These are phyloP conservation scores for Sterna hirundo DNA, from an alignment of 2,113 vertebrate species.

Conservation along the genomic window DNA sequence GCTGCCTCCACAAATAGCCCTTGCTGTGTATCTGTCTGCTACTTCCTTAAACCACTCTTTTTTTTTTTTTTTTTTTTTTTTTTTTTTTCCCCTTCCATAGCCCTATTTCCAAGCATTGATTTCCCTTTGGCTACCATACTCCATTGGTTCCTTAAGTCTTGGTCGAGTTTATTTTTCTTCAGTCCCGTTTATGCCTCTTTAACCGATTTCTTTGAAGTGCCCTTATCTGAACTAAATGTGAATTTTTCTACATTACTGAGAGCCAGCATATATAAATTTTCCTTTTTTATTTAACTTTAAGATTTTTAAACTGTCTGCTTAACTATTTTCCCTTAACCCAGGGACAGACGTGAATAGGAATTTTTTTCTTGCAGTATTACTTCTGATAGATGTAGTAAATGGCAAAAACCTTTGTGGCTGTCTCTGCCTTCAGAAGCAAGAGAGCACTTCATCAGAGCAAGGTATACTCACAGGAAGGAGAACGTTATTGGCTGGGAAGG, in stretches of 20 bases:
- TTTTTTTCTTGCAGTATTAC: not conserved
- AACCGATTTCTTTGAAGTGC: slow-evolving; percentile 42
- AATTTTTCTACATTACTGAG: slow-evolving; percentile 27
- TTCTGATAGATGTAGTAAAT: not conserved
- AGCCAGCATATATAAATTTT: not conserved
- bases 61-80: not conserved
- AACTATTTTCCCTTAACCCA: slow-evolving; percentile 37
- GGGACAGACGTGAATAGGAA: not conserved
- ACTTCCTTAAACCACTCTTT: not conserved
- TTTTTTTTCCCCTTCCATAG: not conserved
- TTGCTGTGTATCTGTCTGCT: not conserved
- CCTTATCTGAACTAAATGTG: slow-evolving; percentile 28
- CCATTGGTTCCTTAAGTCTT: not conserved
- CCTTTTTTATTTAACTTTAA: not conserved
- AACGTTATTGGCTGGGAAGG: not conserved
- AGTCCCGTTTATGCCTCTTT: not conserved
- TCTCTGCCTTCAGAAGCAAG: not conserved
- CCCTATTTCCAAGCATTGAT: not conserved
- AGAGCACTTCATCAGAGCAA: not conserved
- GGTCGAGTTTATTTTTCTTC: slow-evolving; percentile 38
- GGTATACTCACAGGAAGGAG: not conserved
- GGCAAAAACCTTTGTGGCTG: not conserved
- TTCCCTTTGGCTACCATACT: not conserved
- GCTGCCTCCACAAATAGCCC: not conserved
- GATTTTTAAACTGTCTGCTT: slow-evolving; percentile 12